phyloP scores from a whole-genome alignment of 2,888 invertebrate species.

The Drosophila anomalata region DNA sequence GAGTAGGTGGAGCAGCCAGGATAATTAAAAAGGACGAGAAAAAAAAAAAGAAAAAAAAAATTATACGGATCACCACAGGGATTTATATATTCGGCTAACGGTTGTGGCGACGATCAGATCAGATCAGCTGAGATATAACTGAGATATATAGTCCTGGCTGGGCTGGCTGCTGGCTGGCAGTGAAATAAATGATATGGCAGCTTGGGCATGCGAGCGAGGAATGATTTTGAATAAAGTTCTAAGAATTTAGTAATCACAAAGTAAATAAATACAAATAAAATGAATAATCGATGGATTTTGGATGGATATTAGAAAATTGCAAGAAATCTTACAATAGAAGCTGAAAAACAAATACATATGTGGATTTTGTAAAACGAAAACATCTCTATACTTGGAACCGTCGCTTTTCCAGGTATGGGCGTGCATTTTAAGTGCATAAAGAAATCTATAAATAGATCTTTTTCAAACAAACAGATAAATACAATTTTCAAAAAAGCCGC shows the following conservation, averaged over 20 bases:
- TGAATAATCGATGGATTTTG: conserved; percentile 23
- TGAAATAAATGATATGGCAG: conserved; percentile 27
- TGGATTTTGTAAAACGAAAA: background rate
- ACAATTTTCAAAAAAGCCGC: conserved; percentile 7
- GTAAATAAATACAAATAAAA: conserved; percentile 59
- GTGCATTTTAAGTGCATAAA: conserved; percentile 19
- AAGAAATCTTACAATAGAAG: background rate
- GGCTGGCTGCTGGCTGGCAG: background rate
- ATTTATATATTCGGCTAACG: conserved; percentile 15
- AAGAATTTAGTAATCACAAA: conserved; percentile 81
- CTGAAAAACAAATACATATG: background rate
- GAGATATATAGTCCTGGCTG: conserved; percentile 14
- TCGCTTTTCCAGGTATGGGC: conserved; percentile 10
- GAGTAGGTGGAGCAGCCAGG: background rate
- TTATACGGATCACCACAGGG: conserved; percentile 18
- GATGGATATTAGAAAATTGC: background rate
- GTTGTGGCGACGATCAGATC: conserved; percentile 32
- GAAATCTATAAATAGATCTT: conserved; percentile 17
- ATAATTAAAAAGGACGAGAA: background rate
- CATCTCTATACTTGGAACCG: background rate
- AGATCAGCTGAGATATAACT: conserved; percentile 34
- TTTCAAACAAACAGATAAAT: background rate
- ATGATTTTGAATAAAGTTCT: conserved; percentile 81
- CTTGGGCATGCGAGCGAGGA: conserved; percentile 60
- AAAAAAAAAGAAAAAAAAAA: background rate